Conservation (phyloP, 2,113 vertebrate genomes). For the Nematolebias whitei region DNA sequence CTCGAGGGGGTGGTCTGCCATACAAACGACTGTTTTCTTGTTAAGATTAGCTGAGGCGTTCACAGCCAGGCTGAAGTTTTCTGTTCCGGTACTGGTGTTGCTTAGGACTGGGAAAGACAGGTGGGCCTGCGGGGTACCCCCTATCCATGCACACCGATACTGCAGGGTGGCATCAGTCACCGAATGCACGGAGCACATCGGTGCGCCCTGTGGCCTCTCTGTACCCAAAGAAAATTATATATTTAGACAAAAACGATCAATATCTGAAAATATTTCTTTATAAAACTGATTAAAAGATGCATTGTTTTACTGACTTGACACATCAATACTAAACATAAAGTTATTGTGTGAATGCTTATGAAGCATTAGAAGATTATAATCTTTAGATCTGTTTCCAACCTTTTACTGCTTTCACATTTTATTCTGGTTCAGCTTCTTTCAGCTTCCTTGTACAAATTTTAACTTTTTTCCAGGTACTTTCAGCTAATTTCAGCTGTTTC, state of each 20-base stretch:
- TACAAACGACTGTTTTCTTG: constrained; percentile 52
- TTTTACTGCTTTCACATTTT: too few relatives aligned
- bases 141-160: constrained; percentile 67
- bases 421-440: too few relatives aligned
- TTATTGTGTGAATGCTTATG: too few relatives aligned
- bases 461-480: too few relatives aligned
- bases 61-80: constrained; percentile 46
- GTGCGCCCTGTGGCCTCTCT: constrained; percentile 55
- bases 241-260: neutral
- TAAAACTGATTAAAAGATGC: too few relatives aligned
- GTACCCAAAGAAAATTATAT: constrained; percentile 6
- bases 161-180: constrained; percentile 40
- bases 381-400: too few relatives aligned
- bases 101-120: constrained; percentile 65
- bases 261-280: too few relatives aligned
- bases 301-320: neutral
- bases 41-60: constrained; percentile 27
- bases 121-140: constrained; percentile 56
- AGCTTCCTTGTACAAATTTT: too few relatives aligned
- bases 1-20: constrained; percentile 48
- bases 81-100: constrained; percentile 26
- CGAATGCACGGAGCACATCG: constrained; percentile 58
- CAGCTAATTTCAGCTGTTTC: too few relatives aligned
- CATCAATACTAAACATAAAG: neutral
- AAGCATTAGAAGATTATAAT: too few relatives aligned